phyloP scores from a whole-genome alignment of 2,113 vertebrate genomes.

The Parus major region DNA sequence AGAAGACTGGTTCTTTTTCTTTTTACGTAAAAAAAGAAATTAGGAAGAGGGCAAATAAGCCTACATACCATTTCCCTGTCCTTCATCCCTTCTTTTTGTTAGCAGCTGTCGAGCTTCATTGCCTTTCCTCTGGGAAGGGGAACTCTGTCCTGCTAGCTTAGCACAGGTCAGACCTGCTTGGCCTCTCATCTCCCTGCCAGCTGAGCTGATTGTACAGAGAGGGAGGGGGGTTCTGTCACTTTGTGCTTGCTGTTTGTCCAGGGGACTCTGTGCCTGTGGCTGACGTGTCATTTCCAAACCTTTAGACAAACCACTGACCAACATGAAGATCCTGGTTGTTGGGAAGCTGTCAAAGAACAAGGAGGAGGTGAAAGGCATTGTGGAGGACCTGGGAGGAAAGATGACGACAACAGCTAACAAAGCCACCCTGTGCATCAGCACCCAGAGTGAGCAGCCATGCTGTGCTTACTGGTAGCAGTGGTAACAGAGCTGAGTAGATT shows the following conservation, averaged over 20 bases:
- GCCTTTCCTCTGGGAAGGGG: not conserved
- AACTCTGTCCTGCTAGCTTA: not conserved
- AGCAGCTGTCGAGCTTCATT: not conserved
- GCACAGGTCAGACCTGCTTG: not conserved
- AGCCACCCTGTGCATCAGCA: slow-evolving; percentile 90
- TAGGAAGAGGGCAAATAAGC: not conserved
- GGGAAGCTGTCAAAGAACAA: slow-evolving; percentile 92
- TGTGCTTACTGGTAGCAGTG: not conserved
- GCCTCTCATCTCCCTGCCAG: not conserved
- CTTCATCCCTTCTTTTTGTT: not conserved
- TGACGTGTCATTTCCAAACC: not conserved
- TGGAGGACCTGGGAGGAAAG: slow-evolving; percentile 93
- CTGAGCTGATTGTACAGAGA: not conserved
- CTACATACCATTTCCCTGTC: not conserved
- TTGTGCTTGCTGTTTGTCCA: not conserved
- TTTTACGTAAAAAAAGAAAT: not conserved
- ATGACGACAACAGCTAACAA: slow-evolving; percentile 83
- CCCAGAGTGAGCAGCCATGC: slow-evolving; percentile 81
- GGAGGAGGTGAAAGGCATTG: slow-evolving; percentile 85
- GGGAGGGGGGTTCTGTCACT: not conserved
- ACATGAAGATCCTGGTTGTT: slow-evolving; percentile 86
- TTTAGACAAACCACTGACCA: slow-evolving; percentile 88
- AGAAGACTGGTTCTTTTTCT: not conserved
- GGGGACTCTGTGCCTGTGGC: not conserved
- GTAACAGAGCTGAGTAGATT: not conserved